Base-by-base conservation (phyloP, 2,797 vertebrate genomes). In the Pipistrellus pygmaeus region DNA sequence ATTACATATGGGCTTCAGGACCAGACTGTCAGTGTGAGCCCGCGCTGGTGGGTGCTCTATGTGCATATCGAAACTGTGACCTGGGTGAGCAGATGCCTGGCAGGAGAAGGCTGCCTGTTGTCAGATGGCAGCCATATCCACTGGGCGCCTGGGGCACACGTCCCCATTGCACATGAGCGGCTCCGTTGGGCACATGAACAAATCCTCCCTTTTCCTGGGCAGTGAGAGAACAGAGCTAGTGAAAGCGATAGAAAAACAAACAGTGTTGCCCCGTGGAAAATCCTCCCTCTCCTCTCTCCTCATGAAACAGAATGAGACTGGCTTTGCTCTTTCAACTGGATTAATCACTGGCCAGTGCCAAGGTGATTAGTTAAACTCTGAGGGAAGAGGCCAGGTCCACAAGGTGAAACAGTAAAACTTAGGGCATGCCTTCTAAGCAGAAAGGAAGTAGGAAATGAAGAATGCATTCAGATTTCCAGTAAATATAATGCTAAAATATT, bases 401-500 rank as follows among this genome's bases (percentile, higher is more conserved):
- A 96, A 95, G 88, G 95, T 93, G 82, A 86, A 78, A 66, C 41
- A 23, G 80, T 66, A 92, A 96, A 95, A 95, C 51, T 55, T 51
- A 6, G 64, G 75, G 80, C 78, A 89, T 93, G 23, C 48, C 27
- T 32, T 94, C 95, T 87, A 76, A 90, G 75, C 53, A 97, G 85
- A 90, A 92, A 68, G 53, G 82, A 93, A 83, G 12, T 66, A 55
- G 94, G 90, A 72, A 93, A 44, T 89, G 75, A 95, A 91, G 89
- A 92, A 35, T 12, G 96, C 71, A 84, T 91, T 92, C n/a, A 0
- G 14, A 90, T 81, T 91, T 92, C 85, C 44, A 32, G 83, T 83
- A 97, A 96, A 95, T 53, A 35, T 21, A 55, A 97, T 95, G 94
- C 90, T 95, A 97, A 97, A 93, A 96, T 91, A 94, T 92, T 93